Conservation (phyloP, 1,140 invertebrate species). For the Chionoecetes opilio region DNA sequence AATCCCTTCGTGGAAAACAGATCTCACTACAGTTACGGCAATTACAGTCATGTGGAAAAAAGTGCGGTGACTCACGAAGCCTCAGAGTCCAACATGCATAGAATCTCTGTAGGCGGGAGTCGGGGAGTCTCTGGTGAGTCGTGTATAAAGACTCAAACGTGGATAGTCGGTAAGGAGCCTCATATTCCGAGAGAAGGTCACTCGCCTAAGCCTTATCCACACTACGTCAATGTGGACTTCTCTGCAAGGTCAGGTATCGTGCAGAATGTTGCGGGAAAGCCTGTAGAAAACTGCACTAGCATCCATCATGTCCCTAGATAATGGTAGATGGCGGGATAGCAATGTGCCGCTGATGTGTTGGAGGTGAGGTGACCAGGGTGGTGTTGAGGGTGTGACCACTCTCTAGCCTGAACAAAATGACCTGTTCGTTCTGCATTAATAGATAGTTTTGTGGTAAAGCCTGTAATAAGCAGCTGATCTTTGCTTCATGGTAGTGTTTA, state of each 20-base stretch:
- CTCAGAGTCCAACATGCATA: not conserved
- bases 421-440: not conserved
- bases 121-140: not conserved
- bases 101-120: not conserved
- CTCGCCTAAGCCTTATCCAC: constrained; percentile 62
- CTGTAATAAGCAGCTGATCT: not conserved
- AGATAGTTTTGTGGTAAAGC: not conserved
- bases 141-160: not conserved
- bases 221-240: constrained; percentile 76
- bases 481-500: not conserved
- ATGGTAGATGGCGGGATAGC: constrained; percentile 37
- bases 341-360: not conserved
- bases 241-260: constrained; percentile 43
- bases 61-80: not conserved
- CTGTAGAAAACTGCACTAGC: not conserved
- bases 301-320: constrained; percentile 57
- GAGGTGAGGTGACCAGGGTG: not conserved
- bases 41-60: not conserved
- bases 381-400: not conserved
- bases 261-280: not conserved
- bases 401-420: not conserved
- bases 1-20: not conserved
- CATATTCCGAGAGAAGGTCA: constrained; percentile 9
- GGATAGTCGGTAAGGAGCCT: not conserved
- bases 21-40: not conserved